Conservation (phyloP, 2,888 invertebrate species). For the Idaea dimidiata region DNA sequence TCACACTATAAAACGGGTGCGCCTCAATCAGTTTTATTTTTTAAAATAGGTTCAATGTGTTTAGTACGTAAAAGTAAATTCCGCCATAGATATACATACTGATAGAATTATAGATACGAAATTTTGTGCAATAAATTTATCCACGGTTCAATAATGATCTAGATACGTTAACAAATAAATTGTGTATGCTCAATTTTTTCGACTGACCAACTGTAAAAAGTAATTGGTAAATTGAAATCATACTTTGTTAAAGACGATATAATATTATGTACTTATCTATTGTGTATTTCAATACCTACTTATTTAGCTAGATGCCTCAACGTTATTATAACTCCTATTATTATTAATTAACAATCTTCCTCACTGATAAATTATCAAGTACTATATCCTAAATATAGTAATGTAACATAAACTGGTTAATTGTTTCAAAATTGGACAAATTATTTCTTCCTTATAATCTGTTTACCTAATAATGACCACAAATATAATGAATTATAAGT, state of each 20-base stretch:
- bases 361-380: too few species aligned
- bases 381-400: background rate
- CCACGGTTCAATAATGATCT: conserved; percentile 52
- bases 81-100: conserved; percentile 53
- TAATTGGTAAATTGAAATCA: conserved; percentile 46
- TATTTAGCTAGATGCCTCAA: conserved; percentile 6
- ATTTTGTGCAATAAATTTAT: conserved; percentile 73
- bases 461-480: background rate
- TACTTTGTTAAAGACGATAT: conserved; percentile 16
- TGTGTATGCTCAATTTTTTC: conserved; percentile 75
- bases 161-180: conserved; percentile 43
- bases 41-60: conserved; percentile 24
- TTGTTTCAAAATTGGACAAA: background rate
- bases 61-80: conserved; percentile 39
- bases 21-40: background rate
- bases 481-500: background rate
- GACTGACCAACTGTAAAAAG: conserved; percentile 77
- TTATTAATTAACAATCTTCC: background rate
- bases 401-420: background rate
- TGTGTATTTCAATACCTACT: conserved; percentile 19
- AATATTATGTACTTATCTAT: conserved; percentile 2
- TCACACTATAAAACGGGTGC: too few species aligned
- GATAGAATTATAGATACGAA: conserved; percentile 59
- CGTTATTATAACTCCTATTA: background rate
- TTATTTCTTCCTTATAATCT: background rate